Percentiles rank a stretch among this genome's conserved stretches.
Conservation (phyloP, 2,797 vertebrate species). For the Enteromius paludinosus region DNA sequence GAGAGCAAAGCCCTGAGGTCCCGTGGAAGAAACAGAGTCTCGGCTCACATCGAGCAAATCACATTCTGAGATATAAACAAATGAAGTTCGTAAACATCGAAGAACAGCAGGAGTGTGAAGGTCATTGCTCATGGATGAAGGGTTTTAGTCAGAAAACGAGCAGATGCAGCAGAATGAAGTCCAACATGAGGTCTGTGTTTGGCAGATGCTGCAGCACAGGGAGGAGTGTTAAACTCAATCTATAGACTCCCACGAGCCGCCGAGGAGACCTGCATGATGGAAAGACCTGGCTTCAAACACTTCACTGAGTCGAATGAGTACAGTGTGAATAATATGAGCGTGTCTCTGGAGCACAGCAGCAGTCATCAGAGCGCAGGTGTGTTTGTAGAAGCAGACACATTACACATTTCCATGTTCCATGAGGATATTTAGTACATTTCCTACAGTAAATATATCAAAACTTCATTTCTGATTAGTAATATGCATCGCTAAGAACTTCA, state of each 20-base stretch:
- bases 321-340: not conserved
- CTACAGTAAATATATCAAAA: too few species aligned
- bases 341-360: too few species aligned
- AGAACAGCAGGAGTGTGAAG: not conserved
- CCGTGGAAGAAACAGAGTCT: not conserved
- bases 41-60: not conserved
- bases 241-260: conserved; percentile 25
- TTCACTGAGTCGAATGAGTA: not conserved
- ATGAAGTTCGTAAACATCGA: not conserved
- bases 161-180: not conserved
- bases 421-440: too few species aligned
- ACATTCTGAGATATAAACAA: not conserved
- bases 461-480: too few species aligned
- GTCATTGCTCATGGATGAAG: not conserved
- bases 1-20: not conserved
- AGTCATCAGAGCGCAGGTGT: too few species aligned
- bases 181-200: conserved; percentile 22
- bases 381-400: too few species aligned
- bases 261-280: not conserved
- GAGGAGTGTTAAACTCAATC: conserved; percentile 14
- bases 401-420: too few species aligned
- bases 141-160: conserved; percentile 1
- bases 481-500: too few species aligned
- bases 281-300: not conserved
- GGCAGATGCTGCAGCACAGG: conserved; percentile 23